Evolutionary conservation across 1,140 invertebrate genomes (phyloP).

Genomic region (Apis dorsata): DNA sequence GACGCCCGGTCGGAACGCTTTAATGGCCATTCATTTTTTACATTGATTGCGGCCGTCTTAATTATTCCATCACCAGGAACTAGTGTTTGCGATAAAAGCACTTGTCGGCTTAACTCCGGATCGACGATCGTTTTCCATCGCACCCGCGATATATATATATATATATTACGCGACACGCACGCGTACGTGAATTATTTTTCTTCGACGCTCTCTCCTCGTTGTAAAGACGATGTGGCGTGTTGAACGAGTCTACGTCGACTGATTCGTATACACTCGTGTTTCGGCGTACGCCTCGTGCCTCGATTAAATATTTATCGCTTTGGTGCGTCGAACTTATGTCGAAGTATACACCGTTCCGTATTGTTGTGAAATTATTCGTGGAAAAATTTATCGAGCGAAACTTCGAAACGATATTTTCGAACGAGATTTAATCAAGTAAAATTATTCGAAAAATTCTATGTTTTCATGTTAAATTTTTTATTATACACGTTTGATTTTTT

Average conservation of each 20-base stretch:
- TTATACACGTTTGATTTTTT: too few relatives aligned
- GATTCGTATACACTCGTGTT: neutral
- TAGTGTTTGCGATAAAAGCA: slow-evolving; percentile 65
- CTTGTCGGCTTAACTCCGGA: slow-evolving; percentile 43
- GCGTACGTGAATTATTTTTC: slow-evolving; percentile 56
- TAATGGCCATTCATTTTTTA: slow-evolving; percentile 63
- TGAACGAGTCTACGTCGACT: neutral
- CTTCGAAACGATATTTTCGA: too few relatives aligned
- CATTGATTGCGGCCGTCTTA: slow-evolving; percentile 64
- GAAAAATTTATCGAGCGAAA: neutral
- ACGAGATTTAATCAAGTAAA: neutral
- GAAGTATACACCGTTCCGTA: neutral
- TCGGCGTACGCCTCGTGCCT: neutral
- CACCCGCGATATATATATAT: slow-evolving; percentile 1
- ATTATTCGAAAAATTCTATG: too few relatives aligned
- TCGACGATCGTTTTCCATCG: neutral
- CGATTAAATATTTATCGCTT: slow-evolving; percentile 13
- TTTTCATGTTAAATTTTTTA: too few relatives aligned
- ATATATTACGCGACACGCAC: neutral
- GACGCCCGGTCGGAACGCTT: slow-evolving; percentile 56
- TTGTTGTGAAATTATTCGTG: neutral
- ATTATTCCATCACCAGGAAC: slow-evolving; percentile 65
- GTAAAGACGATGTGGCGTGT: slow-evolving; percentile 44
- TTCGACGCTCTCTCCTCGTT: slow-evolving; percentile 5
- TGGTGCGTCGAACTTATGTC: neutral